Conservation (phyloP, 1,140 invertebrate species). For the Saxidomus purpurata region DNA sequence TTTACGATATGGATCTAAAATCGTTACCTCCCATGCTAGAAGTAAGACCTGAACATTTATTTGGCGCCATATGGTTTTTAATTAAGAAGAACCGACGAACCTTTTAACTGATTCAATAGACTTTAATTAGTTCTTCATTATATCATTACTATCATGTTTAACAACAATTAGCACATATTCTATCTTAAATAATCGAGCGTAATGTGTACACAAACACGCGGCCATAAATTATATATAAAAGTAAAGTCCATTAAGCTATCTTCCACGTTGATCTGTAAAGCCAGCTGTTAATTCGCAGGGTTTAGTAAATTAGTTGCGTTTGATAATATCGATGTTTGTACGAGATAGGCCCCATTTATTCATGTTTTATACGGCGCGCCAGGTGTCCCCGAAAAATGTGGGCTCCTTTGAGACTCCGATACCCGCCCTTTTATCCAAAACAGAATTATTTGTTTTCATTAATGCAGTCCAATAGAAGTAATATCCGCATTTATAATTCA, state of each 20-base stretch:
- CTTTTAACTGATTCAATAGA: not conserved
- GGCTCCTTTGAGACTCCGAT: too few species aligned
- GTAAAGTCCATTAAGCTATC: slow-evolving; percentile 27
- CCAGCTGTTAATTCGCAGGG: slow-evolving; percentile 39
- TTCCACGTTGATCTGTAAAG: not conserved
- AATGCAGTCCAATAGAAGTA: not conserved
- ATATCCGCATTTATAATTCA: slow-evolving; percentile 36
- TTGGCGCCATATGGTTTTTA: not conserved
- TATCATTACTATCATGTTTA: not conserved
- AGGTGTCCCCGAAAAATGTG: slow-evolving; percentile 14
- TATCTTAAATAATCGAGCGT: not conserved
- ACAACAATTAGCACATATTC: slow-evolving; percentile 11
- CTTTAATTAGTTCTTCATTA: not conserved
- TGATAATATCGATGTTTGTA: slow-evolving; percentile 19
- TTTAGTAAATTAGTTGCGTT: slow-evolving; percentile 7
- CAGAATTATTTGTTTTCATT: slow-evolving; percentile 31
- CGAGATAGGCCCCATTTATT: not conserved
- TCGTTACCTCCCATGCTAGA: not conserved
- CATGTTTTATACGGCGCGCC: slow-evolving; percentile 21
- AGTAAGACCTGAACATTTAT: not conserved
- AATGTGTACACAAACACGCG: not conserved
- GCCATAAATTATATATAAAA: slow-evolving; percentile 12
- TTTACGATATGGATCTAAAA: not conserved
- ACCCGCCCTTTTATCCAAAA: slow-evolving; percentile 9
- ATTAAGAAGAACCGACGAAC: not conserved